Evolutionary conservation across 2,888 invertebrate species (phyloP).

Genomic region (Lithodes maja): DNA sequence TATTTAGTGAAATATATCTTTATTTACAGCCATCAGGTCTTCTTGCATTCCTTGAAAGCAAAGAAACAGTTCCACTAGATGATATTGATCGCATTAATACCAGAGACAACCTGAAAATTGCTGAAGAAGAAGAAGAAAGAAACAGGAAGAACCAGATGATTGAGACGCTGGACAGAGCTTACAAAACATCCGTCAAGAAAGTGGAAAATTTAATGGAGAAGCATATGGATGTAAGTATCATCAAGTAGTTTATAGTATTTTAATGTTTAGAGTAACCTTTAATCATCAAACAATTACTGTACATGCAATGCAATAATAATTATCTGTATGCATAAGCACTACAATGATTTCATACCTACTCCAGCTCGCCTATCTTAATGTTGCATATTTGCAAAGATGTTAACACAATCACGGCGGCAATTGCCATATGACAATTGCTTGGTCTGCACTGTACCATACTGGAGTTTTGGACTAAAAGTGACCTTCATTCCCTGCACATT

Average conservation of each 20-base stretch:
- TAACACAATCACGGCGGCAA: no score
- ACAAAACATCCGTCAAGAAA: constrained; percentile 76
- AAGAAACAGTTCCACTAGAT: constrained; percentile 84
- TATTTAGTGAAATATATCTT: background rate
- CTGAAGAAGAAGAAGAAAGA: constrained; percentile 77
- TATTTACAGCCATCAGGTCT: constrained; percentile 89
- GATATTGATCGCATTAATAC: constrained; percentile 77
- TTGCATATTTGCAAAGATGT: no score
- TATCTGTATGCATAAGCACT: no score
- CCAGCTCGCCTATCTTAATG: no score
- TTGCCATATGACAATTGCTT: no score
- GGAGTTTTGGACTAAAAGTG: no score
- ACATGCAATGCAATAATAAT: no score
- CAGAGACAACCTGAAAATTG: constrained; percentile 96
- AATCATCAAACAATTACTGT: no score
- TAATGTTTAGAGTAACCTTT: background rate
- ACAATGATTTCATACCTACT: no score
- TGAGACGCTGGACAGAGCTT: constrained; percentile 66
- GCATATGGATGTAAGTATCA: constrained; percentile 82
- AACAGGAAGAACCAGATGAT: constrained; percentile 65
- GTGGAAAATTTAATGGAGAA: constrained; percentile 84
- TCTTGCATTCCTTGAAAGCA: constrained; percentile 89
- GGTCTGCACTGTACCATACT: no score
- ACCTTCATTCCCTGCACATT: no score
- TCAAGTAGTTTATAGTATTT: background rate